Evolutionary conservation across 2,113 vertebrate genomes (phyloP), one percentile per base, ranked within the genome.

Genomic region (Maccullochella peelii): DNA sequence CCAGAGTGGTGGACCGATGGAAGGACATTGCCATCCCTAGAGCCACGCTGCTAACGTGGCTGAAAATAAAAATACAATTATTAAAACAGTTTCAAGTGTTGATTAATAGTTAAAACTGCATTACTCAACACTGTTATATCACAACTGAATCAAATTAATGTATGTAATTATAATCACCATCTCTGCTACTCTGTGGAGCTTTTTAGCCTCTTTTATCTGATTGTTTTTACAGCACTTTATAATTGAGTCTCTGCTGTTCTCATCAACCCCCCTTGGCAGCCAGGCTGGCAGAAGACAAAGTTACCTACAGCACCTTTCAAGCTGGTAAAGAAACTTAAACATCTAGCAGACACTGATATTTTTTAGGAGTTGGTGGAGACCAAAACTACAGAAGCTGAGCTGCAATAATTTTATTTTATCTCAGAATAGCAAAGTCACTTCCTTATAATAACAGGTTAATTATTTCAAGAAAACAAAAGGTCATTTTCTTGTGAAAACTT

Each of bases 61-160:
- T 57, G 15, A 58, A 54, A 54, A 54, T 54, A n/a, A 54, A 33
- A n/a, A n/a, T n/a, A n/a, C n/a, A n/a, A n/a, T n/a, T n/a, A n/a
- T n/a, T n/a, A n/a, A n/a, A n/a, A n/a, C n/a, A n/a, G n/a, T n/a
- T 86, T 86, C 70, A 86, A 82, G 66, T 61, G 25, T 5, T 15
- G 5, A 30, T 38, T n/a, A 77, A 72, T 6, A 20, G 20, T 73
- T 79, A 38, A 79, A 87, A 47, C 67, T 57, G 75, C 78, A 82
- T 27, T 77, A 61, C 71, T 84, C 44, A 80, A 50, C 62, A 77
- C 4, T 44, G 0, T 33, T 21, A 47, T 8, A 44, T 23, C 8
- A n/a, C 8, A 49, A 23, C 3, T 63, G 3, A 65, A 27, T 76
- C 42, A 42, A 8, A 69, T 57, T 2, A 33, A 2, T 33, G 30